Conservation (phyloP, 2,797 vertebrate species). For the Ptychobarbus kaznakovi region DNA sequence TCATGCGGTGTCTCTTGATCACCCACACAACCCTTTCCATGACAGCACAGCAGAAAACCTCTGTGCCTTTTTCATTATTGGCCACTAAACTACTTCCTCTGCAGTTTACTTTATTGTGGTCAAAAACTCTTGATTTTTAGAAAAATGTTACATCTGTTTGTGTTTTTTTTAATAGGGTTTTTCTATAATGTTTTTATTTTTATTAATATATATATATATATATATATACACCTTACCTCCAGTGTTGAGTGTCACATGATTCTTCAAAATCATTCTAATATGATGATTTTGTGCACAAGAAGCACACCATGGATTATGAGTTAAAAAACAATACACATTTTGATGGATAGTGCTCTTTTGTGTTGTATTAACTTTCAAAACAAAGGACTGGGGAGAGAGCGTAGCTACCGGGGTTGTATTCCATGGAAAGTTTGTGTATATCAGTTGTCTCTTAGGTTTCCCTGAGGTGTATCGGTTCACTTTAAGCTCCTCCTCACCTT, state of each 20-base stretch:
- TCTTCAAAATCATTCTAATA: not conserved
- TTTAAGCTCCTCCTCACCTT: constrained; percentile 79
- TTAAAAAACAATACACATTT: not conserved
- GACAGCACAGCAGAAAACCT: not conserved
- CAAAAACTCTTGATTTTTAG: not conserved
- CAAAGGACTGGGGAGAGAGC: not conserved
- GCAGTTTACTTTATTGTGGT: not conserved
- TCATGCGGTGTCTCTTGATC: constrained; percentile 19
- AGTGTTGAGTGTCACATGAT: too few species aligned
- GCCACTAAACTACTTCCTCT: not conserved
- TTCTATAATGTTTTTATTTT: too few species aligned
- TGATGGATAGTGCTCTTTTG: not conserved
- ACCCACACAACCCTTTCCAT: constrained; percentile 5
- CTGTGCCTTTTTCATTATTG: not conserved
- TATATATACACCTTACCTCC: too few species aligned
- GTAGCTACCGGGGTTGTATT: constrained; percentile 14
- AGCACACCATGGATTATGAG: not conserved
- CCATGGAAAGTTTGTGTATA: constrained; percentile 42
- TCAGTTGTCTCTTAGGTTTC: constrained; percentile 20
- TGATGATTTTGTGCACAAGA: not conserved
- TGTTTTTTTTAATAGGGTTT: not conserved
- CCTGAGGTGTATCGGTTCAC: not conserved
- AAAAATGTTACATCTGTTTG: not conserved
- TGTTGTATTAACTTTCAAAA: constrained; percentile 20
- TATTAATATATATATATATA: too few species aligned